Evolutionary conservation across 53 echinoderm and acorn worm genomes (phyloP).

Genomic region (Arbacia lixula): DNA sequence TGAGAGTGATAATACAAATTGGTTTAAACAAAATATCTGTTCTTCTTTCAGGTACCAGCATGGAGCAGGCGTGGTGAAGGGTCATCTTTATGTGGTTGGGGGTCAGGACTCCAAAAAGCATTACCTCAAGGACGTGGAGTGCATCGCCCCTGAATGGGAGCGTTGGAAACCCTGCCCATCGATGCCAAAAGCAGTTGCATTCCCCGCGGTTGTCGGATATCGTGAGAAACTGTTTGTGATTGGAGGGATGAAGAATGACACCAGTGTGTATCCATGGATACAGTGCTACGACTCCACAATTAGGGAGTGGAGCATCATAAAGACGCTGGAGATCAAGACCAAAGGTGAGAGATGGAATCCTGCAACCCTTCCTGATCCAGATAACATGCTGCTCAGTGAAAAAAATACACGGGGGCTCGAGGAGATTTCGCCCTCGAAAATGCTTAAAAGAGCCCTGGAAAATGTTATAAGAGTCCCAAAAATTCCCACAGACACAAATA

Average conservation of each 20-base stretch:
- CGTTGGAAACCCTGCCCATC: conserved; percentile 70
- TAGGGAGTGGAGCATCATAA: conserved; percentile 66
- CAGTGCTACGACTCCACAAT: conserved; percentile 68
- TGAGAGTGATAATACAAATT: too few relatives aligned
- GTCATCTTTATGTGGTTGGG: conserved; percentile 74
- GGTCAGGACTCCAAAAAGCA: conserved; percentile 69
- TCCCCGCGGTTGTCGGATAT: conserved; percentile 70
- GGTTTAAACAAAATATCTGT: too few relatives aligned
- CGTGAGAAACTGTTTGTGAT: conserved; percentile 81
- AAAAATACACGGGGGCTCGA: too few relatives aligned
- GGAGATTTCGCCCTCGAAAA: too few relatives aligned
- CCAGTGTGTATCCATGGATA: conserved; percentile 59
- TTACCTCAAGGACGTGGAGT: conserved; percentile 61
- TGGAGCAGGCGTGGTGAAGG: conserved; percentile 59
- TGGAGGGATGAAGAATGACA: conserved; percentile 71
- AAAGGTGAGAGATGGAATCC: conserved; percentile 24
- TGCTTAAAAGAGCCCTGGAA: too few relatives aligned
- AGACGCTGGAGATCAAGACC: conserved; percentile 59
- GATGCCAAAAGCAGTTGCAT: conserved; percentile 83
- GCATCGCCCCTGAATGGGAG: conserved; percentile 47
- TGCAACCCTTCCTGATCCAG: too few relatives aligned
- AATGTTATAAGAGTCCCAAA: too few relatives aligned
- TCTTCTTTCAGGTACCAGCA: conserved; percentile 79
- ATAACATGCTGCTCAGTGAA: too few relatives aligned
- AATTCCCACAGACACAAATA: too few relatives aligned